These are phyloP conservation scores for Limonius californicus DNA, from an alignment of 1,140 invertebrate species.

Conservation along the genomic window DNA sequence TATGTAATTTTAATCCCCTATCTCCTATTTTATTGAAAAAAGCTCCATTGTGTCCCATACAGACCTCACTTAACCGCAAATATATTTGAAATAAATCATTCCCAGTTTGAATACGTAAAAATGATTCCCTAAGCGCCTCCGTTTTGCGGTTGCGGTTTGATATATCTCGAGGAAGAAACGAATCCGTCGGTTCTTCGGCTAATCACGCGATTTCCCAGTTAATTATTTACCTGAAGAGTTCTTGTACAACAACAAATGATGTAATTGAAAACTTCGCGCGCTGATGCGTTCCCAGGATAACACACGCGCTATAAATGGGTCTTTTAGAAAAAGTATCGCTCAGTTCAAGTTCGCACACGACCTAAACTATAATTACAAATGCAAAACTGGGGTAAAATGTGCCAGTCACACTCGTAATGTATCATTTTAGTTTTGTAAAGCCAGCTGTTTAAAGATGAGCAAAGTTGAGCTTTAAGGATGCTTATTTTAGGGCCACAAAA, in stretches of 20 bases:
- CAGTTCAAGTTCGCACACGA: slow-evolving; percentile 23
- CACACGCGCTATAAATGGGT: neutral
- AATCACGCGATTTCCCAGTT: slow-evolving; percentile 4
- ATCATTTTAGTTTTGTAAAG: slow-evolving; percentile 30
- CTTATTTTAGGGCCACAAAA: neutral
- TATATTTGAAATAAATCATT: slow-evolving; percentile 9
- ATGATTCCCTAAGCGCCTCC: neutral
- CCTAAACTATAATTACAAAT: slow-evolving; percentile 34
- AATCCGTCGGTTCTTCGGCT: too few species aligned
- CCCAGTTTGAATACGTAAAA: neutral
- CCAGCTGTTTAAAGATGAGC: slow-evolving; percentile 26
- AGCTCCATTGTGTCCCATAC: neutral
- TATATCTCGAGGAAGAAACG: neutral
- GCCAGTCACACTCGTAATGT: slow-evolving; percentile 32
- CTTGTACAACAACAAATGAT: neutral
- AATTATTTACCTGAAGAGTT: neutral
- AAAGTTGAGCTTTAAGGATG: slow-evolving; percentile 7
- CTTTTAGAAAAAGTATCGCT: neutral
- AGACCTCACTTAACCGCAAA: slow-evolving; percentile 10
- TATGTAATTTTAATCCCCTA: slow-evolving; percentile 10
- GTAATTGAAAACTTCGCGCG: neutral
- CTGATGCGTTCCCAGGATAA: neutral
- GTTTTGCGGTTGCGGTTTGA: slow-evolving; percentile 1
- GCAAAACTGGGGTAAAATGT: slow-evolving; percentile 31
- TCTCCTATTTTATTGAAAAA: neutral